Base-by-base conservation (phyloP, 2,113 vertebrate species). In the Gopherus flavomarginatus region DNA sequence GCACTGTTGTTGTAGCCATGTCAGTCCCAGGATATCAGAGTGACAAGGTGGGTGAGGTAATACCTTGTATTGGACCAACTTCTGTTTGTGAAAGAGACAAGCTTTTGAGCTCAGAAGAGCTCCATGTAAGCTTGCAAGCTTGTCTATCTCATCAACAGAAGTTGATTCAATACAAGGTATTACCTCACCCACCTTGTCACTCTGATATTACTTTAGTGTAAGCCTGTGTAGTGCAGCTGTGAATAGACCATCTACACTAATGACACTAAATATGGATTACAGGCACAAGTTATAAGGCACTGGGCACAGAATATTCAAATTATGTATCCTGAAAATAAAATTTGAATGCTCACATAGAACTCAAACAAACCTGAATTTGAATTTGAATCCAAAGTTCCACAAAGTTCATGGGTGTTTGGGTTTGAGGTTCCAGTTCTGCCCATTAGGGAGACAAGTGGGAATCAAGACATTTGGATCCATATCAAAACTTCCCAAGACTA, bases 261-360 rank as follows among this genome's bases (percentile, higher is more conserved):
- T 59, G 85, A 87, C 0, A 0, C 42, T 83, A 88, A 77, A 47
- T 83, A 47, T 86, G 69, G 65, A 86, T 81, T 83, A 62, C 35
- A 83, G 19, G 72, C 6, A 42, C 81, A 59, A 93, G 54, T 80
- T 83, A 65, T n/a, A 57, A 83, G 53, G 47, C 69, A 29, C 35
- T 82, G 54, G 81, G 42, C 35, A 89, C 17, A 44, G 59, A 52
- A 13, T 59, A 85, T 79, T 90, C 54, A 69, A 89, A 90, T 69
- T 1, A 26, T 72, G 84, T 83, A 77, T 83, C 93, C 93, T 52
- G 85, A 90, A 96, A 93, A 86, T 35, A 47, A 93, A n/a, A 59
- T 49, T 1, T 21, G 77, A 53, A 3, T 35, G 94, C 17, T 5
- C 35, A 75, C 10, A 75, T 42, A 75, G n/a, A 62, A 35, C 59